These are phyloP conservation scores for Halotydeus destructor DNA, from an alignment of 1,140 invertebrate genomes.

Conservation along the genomic window DNA sequence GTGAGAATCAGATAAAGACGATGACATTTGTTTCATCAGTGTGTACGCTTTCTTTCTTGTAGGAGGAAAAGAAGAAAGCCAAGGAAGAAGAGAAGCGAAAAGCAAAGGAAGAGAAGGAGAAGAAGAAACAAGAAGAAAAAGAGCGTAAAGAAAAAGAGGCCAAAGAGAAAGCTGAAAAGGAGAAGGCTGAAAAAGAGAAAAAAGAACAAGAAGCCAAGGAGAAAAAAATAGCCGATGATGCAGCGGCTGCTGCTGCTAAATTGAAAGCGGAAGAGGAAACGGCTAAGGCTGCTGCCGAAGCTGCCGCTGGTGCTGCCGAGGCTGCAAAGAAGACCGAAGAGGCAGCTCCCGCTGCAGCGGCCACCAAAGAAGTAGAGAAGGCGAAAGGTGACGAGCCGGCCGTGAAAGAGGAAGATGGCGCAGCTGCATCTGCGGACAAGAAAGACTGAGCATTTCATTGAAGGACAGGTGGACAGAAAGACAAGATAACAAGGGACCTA, in stretches of 20 bases:
- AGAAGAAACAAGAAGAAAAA: constrained; percentile 8
- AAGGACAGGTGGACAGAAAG: too few species aligned
- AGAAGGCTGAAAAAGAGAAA: constrained; percentile 9
- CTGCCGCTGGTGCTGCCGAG: neutral
- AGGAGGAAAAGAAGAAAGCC: constrained; percentile 12
- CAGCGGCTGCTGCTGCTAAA: too few species aligned
- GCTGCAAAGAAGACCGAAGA: neutral
- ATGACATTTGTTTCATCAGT: constrained; percentile 2
- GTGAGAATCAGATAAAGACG: constrained; percentile 11
- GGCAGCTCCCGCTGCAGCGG: neutral
- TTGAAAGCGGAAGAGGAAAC: neutral
- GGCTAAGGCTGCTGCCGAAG: constrained; percentile 3
- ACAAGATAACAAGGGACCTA: too few species aligned
- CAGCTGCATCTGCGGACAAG: neutral
- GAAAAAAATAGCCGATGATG: neutral
- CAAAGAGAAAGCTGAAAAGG: constrained; percentile 12
- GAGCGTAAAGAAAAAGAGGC: constrained; percentile 7
- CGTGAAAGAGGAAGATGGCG: constrained; percentile 1
- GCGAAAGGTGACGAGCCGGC: constrained; percentile 5
- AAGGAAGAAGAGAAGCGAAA: constrained; percentile 11
- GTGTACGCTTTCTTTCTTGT: neutral
- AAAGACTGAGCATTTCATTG: neutral
- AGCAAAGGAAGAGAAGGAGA: constrained; percentile 7
- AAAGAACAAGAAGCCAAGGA: neutral
- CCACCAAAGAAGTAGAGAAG: neutral